phyloP scores from a whole-genome alignment of 2,113 vertebrate species.

The Thalassarche chlororhynchos region DNA sequence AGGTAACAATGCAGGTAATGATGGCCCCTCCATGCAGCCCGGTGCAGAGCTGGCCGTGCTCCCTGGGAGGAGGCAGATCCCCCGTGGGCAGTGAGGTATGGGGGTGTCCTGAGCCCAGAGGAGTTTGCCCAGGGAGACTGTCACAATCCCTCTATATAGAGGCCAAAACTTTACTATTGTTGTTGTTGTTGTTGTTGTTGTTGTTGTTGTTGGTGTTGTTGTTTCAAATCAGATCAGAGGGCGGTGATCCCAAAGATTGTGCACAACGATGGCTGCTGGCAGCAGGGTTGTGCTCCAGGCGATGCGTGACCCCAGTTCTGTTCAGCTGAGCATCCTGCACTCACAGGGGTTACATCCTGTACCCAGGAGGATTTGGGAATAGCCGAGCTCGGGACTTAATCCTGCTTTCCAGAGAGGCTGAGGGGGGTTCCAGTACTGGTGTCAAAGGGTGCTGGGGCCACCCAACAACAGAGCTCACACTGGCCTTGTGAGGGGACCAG shows the following conservation, averaged over 20 bases:
- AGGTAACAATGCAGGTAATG: not conserved
- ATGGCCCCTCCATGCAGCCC: no score
- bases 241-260: not conserved
- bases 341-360: not conserved
- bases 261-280: not conserved
- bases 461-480: not conserved
- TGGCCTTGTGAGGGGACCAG: not conserved
- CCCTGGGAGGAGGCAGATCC: not conserved
- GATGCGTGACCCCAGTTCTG: not conserved
- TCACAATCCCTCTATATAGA: not conserved
- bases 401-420: not conserved
- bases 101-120: not conserved
- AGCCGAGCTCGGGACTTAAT: not conserved
- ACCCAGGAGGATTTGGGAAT: not conserved
- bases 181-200: fast-evolving
- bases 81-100: not conserved
- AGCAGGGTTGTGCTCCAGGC: not conserved
- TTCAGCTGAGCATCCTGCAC: not conserved
- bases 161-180: not conserved
- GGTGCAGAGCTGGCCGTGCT: not conserved
- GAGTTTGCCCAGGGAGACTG: not conserved
- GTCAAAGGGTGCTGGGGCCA: not conserved
- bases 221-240: not conserved
- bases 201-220: fast-evolving
- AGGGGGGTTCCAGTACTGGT: not conserved